Evolutionary conservation across 2,113 vertebrate species (phyloP).

Genomic region (Coreoperca whiteheadi): DNA sequence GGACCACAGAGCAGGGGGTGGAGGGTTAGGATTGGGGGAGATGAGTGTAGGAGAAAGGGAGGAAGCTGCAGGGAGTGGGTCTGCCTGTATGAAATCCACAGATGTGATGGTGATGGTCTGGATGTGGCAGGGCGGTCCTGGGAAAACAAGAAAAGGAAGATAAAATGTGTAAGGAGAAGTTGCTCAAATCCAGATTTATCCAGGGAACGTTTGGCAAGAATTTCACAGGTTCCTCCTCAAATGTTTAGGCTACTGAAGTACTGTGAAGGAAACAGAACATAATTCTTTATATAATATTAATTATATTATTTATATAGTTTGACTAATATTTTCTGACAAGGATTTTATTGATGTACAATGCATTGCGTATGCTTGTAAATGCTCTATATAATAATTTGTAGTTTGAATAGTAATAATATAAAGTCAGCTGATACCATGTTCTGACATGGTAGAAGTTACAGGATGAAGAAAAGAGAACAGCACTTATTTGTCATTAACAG

Average conservation of each 20-base stretch:
- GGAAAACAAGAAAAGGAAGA: slow-evolving; percentile 13
- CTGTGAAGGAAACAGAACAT: background rate
- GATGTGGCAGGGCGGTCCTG: slow-evolving; percentile 31
- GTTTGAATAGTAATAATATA: background rate
- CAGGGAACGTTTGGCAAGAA: background rate
- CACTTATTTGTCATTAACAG: background rate
- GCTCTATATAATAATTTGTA: background rate
- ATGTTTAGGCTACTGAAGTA: too few relatives aligned
- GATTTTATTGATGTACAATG: background rate
- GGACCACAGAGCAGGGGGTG: slow-evolving; percentile 48
- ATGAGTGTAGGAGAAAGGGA: background rate
- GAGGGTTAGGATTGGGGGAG: slow-evolving; percentile 8
- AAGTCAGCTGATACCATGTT: background rate
- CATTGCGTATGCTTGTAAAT: background rate
- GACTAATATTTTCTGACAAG: background rate
- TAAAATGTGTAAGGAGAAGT: background rate
- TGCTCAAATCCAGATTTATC: background rate
- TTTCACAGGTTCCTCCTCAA: background rate
- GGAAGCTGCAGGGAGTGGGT: background rate
- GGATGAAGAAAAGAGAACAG: background rate
- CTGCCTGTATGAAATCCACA: slow-evolving; percentile 44
- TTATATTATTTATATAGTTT: too few relatives aligned
- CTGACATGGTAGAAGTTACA: background rate
- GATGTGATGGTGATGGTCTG: slow-evolving; percentile 36
- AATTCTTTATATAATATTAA: too few relatives aligned